Evolutionary conservation across 2,888 invertebrate species (phyloP), one percentile per base, ranked within the genome.

Genomic region (Neuroscelio doddi): DNA sequence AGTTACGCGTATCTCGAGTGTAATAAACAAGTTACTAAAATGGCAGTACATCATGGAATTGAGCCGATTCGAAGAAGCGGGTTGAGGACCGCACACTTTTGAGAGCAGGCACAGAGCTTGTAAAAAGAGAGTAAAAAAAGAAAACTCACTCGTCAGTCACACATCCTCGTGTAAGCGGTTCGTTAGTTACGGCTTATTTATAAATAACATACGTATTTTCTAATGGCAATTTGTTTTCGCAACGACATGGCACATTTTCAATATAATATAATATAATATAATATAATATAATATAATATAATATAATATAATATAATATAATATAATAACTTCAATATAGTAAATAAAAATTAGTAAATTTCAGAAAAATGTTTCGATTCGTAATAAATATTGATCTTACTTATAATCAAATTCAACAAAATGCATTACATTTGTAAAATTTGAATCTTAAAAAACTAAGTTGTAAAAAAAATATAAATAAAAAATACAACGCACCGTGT

Each of bases 41-140:
- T 61, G 62, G 58, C 66, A 66, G 62, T 47, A 34, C 9, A 4
- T 58, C 58, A 36, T n/a, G 32, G 58, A n/a, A 36, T 56, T 64
- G 64, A 50, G 64, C 58, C 49, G 61, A 56, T 47, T 46, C 15
- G 21, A 45, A 29, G 10, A 46, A 38, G 36, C 36, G 21, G 34
- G 47, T 32, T 34, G 12, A 44, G 44, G 29, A 44, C 21, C 17
- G 10, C 16, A 45, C 30, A 29, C 44, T 44, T 16, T 26, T 12
- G 30, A 21, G 30, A 41, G 21, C 24, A 36, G 38, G 41, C 51
- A 30, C 27, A 12, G 27, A n/a, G 27, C 36, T 47, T 27, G 41
- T 42, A 15, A 46, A 46, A 55, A 39, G 34, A 50, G 50, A 58
- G 32, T 44, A 30, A 59, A 59, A 52, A 49, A 45, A 51, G 36